Evolutionary conservation across 2,113 vertebrate genomes (phyloP).

Genomic region (Brachypodius melanocephalos): DNA sequence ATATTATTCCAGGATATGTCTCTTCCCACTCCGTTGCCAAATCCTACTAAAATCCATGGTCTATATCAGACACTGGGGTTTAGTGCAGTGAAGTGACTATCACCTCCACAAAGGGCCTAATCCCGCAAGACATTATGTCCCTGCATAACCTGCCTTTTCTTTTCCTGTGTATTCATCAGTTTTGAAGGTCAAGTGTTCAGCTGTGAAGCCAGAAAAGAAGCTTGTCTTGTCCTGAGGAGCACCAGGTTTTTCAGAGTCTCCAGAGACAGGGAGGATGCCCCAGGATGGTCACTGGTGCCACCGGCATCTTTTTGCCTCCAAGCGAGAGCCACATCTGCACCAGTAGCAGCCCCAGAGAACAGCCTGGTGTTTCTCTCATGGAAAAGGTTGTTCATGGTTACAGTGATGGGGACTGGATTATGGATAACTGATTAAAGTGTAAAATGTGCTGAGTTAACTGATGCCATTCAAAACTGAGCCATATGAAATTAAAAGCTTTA

Average conservation of each 20-base stretch:
- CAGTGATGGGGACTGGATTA: not conserved
- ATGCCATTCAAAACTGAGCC: slow-evolving; percentile 44
- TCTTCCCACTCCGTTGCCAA: not conserved
- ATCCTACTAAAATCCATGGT: not conserved
- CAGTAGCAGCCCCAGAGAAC: fast-evolving
- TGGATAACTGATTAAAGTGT: not conserved
- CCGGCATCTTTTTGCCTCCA: not conserved
- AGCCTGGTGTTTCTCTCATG: not conserved
- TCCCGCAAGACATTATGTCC: not conserved
- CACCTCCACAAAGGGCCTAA: not conserved
- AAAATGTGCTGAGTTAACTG: slow-evolving; percentile 21
- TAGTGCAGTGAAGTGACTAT: not conserved
- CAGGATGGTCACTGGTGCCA: not conserved
- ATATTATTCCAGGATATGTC: not conserved
- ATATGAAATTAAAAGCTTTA: slow-evolving; percentile 53
- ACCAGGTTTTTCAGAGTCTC: not conserved
- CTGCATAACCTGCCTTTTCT: not conserved
- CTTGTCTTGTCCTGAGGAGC: not conserved
- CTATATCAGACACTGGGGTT: not conserved
- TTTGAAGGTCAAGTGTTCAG: not conserved
- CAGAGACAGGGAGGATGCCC: not conserved
- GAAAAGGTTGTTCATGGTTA: not conserved
- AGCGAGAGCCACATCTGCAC: not conserved
- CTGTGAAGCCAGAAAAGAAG: not conserved
- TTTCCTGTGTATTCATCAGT: not conserved